Evolutionary conservation across 2,797 vertebrate genomes (phyloP), one percentile per base, ranked within the genome.

Genomic region (Podarcis siculus): DNA sequence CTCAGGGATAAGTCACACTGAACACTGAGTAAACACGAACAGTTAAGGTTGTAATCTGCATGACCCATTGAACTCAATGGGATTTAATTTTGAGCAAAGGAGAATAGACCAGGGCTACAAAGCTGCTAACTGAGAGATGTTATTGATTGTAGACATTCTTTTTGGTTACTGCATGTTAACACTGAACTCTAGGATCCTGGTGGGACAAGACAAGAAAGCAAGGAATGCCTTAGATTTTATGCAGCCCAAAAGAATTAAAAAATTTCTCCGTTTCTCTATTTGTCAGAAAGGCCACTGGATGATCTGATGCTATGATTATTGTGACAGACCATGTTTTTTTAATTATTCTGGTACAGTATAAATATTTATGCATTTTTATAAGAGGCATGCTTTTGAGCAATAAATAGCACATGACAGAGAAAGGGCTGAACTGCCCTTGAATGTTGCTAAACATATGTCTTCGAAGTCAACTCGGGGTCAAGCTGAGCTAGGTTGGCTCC

Each of bases 281-380:
- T 90, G 75, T 82, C 92, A 91, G 87, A 94, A 94, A 93, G 90
- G 86, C 85, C 89, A 85, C 92, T 25, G 0, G 92, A 94, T 88
- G 87, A 87, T 92, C 91, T 90, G 89, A 85, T 72, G 87, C 94
- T 95, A 92, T 95, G 92, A 94, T 94, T 95, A 92, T 92, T 94
- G 76, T 94, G 93, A 94, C 94, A 93, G 91, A 19, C 49, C 94
- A 94, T 91, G 94, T 91, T 96, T 96, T 96, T 95, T 89, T 82
- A 93, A 95, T 95, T 94, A 95, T 87, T 92, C 91, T 95, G 91
- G 85, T 94, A 80, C 82, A 89, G 71, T 89, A 86, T 95, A 96
- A 96, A 96, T 95, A 96, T 96, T 96, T 96, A 95, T 2, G 15
- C 37, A 0, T 95, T 95, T 96, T 95, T 95, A 95, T 90, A 95